Evolutionary conservation across 2,113 vertebrate species (phyloP), one percentile per base, ranked within the genome.

Genomic region (mouse (Mus musculus)): DNA sequence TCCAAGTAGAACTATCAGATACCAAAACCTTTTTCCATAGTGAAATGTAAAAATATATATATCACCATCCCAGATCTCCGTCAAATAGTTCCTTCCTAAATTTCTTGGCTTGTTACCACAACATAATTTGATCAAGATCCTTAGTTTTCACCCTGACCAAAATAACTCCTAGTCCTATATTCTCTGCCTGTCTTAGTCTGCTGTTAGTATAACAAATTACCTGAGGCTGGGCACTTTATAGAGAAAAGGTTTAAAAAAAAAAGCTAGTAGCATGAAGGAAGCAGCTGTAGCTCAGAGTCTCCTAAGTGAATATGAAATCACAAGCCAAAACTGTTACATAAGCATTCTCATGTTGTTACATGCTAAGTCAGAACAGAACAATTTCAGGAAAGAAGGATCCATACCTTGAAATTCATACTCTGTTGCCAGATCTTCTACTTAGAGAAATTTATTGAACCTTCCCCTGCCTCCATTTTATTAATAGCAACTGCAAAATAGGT

Each of bases 71-170:
- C 49, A 88, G 28, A 93, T 78, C 52, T 87, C 54, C 39, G 26
- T 77, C 16, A 10, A 78, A 28, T 30, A 28, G 59, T 80, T 24
- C 56, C 69, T 72, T 28, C 14, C 81, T 76, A 36, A 80, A 88
- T 93, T 85, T 96, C 73, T 93, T 91, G 84, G 22, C 30, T 71
- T 46, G 77, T 91, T 54, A 94, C 86, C 56, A 16, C 61, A 92
- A 86, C 72, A 88, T 42, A 20, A 39, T 69, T 93, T n/a, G 81
- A 39, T 24, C 59, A 63, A 87, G 97, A 87, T 69, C 11, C 52
- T 72, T 61, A 26, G 69, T 95, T 11, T 85, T 30, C 56, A 33
- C 52, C 84, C 72, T 61, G n/a, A 30, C 16, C n/a, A 42, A 75
- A 88, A 91, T 24, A 17, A 86, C 7, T 36, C 56, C 71, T 49